Conservation (phyloP, 2,797 vertebrate genomes). For the Pseudotriccus pelzelni region DNA sequence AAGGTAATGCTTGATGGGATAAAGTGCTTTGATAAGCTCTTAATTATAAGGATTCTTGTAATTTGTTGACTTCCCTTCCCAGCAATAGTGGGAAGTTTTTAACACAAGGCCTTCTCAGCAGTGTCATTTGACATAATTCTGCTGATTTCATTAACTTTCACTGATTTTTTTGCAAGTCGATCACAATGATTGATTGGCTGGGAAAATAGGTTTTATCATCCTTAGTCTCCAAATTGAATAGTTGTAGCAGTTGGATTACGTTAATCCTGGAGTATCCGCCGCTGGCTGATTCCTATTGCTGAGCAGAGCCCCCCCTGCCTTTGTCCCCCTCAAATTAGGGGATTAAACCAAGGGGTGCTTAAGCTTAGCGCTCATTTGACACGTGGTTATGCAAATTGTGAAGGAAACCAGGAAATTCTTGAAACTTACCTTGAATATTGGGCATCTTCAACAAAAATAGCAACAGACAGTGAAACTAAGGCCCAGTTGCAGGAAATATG, state of each 20-base stretch:
- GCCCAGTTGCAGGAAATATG: background rate
- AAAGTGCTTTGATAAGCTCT: slow-evolving; percentile 45
- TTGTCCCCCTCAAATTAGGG: background rate
- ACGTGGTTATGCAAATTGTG: background rate
- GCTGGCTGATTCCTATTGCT: background rate
- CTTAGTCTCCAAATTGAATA: slow-evolving; percentile 22
- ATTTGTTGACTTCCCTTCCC: slow-evolving; percentile 25
- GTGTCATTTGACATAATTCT: background rate
- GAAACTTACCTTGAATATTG: background rate
- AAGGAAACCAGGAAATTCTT: background rate
- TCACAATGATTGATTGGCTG: slow-evolving; percentile 47
- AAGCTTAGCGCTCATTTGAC: background rate
- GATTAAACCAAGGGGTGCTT: slow-evolving; percentile 52
- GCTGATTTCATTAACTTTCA: slow-evolving; percentile 29
- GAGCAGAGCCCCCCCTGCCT: background rate
- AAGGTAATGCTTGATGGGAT: slow-evolving; percentile 26
- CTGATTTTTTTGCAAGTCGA: background rate
- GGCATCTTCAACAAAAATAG: background rate
- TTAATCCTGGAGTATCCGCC: slow-evolving; percentile 26
- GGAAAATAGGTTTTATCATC: slow-evolving; percentile 40
- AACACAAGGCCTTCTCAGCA: background rate
- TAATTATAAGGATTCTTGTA: slow-evolving; percentile 17
- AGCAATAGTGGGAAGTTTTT: background rate
- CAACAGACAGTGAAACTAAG: background rate
- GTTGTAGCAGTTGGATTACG: slow-evolving; percentile 26